Conservation (phyloP, 2,797 vertebrate genomes). For the Hylomyscus alleni region DNA sequence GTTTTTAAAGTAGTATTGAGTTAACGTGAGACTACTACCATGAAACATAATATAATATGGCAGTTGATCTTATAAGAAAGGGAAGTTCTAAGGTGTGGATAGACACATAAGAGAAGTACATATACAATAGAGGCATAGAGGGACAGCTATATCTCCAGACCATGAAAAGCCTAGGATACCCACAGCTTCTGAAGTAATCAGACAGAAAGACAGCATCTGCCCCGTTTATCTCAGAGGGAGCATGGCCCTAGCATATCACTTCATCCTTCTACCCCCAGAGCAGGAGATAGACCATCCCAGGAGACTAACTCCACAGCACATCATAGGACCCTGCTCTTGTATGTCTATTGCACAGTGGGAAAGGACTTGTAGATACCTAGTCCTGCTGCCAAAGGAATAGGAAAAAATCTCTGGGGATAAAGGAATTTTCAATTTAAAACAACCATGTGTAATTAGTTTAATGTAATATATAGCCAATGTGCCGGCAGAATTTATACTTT, state of each 20-base stretch:
- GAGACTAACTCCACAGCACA: neutral
- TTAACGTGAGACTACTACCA: neutral
- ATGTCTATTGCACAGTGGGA: neutral
- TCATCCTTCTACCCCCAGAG: neutral
- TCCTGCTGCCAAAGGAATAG: neutral
- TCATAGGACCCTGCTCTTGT: neutral
- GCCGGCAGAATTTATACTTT: conserved; percentile 1
- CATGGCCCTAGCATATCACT: neutral
- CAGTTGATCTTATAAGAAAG: neutral
- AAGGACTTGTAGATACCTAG: neutral
- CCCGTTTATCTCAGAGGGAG: neutral
- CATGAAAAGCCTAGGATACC: neutral
- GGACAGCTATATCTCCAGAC: fast-evolving
- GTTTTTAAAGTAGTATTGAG: neutral
- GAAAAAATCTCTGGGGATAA: neutral
- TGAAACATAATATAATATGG: neutral
- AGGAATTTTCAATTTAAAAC: conserved; percentile 43
- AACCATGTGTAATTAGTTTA: neutral
- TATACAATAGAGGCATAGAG: neutral
- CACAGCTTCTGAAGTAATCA: neutral
- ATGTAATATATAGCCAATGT: neutral
- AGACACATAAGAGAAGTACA: neutral
- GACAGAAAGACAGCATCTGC: neutral
- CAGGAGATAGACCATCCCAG: neutral
- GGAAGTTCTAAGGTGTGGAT: neutral